Base-by-base conservation (phyloP, 2,113 vertebrate genomes). In the Calypte anna region DNA sequence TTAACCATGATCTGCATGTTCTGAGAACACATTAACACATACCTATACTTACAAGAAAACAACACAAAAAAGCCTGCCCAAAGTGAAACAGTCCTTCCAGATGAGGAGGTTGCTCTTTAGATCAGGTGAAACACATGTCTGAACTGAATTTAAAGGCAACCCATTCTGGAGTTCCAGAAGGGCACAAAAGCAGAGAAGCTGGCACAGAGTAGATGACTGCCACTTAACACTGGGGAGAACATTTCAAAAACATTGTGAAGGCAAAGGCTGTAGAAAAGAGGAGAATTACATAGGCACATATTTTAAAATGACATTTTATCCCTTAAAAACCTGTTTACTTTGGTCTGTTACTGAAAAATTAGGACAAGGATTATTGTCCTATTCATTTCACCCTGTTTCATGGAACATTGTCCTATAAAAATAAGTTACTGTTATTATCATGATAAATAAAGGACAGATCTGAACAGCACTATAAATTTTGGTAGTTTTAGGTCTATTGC, bases 391-490 rank as follows among this genome's bases (percentile, higher is more conserved):
- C 57, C 80, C 86, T 78, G 86, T 93, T 96, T 87, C 96, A 97
- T 96, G 84, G 96, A 90, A 75, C 74, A 91, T 53, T 90, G 90
- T 95, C 92, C 95, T 97, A 96, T 95, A 96, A 96, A 96, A 95
- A 95, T 90, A 97, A 96, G 93, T 97, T 95, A 96, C 90, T 96
- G 93, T 85, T 96, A 90, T 89, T 97, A 97, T 96, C 75, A 85
- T 95, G 95, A 97, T 96, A 98, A 97, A 98, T 97, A 97, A 97
- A 96, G 95, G 97, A 97, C 91, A 97, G 88, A 87, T 96, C 87
- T 97, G 96, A 96, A 94, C 93, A 96, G 95, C 66, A 69, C 95
- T 95, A 97, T 96, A 97, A 96, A 97, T 97, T 97, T 67, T 85
- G 84, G 93, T 95, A 89, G 83, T 91, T 97, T 98, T 96, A 96